These are phyloP conservation scores for Rhopilema esculentum DNA, from an alignment of 30 jellyfish, hydroid and myxozoan genomes.

Conservation along the genomic window DNA sequence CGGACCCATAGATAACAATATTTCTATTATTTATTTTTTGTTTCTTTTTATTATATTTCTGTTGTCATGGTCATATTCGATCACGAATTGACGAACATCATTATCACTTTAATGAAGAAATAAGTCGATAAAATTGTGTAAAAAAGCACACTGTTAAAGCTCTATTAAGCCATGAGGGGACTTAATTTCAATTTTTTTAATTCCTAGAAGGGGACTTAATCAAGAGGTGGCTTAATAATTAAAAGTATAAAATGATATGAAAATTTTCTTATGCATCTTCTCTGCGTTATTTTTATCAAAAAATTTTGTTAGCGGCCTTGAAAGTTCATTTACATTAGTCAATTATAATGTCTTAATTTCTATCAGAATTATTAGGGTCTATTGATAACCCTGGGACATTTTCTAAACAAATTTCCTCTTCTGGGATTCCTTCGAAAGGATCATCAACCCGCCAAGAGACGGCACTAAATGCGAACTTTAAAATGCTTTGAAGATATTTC, in stretches of 20 bases:
- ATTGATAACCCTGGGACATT: background rate
- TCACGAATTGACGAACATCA: constrained; percentile 4
- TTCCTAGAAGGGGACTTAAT: background rate
- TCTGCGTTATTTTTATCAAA: background rate
- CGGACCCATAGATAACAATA: constrained; percentile 16
- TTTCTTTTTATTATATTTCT: background rate
- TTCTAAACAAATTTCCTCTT: background rate
- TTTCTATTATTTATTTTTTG: background rate
- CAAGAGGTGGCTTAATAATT: background rate
- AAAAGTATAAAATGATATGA: background rate
- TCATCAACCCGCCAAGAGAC: background rate
- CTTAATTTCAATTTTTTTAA: background rate
- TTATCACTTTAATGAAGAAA: background rate
- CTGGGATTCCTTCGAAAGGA: background rate
- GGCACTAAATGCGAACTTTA: background rate
- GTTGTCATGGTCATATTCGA: constrained; percentile 43
- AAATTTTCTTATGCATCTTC: background rate
- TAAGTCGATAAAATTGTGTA: background rate
- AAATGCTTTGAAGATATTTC: background rate
- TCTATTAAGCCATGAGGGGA: background rate
- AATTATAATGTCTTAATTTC: background rate
- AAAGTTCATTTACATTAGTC: background rate
- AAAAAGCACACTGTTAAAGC: background rate
- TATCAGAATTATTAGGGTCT: background rate
- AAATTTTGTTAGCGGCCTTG: background rate